phyloP scores from a whole-genome alignment of 2,113 vertebrate genomes.

The Callospermophilus lateralis region DNA sequence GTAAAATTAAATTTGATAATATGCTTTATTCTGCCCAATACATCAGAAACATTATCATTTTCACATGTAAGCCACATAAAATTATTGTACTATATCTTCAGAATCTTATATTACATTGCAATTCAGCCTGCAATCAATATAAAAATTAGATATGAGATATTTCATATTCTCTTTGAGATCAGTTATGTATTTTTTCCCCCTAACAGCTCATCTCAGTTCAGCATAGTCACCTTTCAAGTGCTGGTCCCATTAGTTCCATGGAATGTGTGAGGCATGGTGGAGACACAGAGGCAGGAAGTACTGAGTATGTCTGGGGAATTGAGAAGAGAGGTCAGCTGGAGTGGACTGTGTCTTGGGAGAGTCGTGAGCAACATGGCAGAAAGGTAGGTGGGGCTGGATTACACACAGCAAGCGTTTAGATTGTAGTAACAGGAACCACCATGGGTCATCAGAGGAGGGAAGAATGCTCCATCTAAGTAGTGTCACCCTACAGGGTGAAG shows the following conservation, averaged over 20 bases:
- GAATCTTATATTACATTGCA: not conserved
- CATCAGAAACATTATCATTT: not conserved
- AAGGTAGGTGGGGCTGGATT: not conserved
- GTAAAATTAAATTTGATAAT: not conserved
- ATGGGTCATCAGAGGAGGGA: not conserved
- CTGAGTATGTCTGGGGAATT: not conserved
- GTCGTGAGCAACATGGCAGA: too few relatives aligned
- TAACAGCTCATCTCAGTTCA: not conserved
- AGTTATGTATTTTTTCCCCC: not conserved
- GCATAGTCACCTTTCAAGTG: not conserved
- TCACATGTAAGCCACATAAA: not conserved
- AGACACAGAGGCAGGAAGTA: not conserved
- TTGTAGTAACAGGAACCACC: not conserved
- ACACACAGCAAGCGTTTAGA: not conserved
- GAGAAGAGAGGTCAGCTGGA: not conserved
- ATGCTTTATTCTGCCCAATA: not conserved
- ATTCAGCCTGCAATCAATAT: not conserved
- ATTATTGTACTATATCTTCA: not conserved
- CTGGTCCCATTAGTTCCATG: not conserved
- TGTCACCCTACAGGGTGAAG: rapidly evolving
- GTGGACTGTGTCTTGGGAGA: not conserved
- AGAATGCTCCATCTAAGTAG: not conserved
- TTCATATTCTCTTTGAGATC: not conserved
- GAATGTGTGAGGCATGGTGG: not conserved
- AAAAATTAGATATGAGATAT: not conserved